Conservation (phyloP, 2,113 vertebrate genomes). For the Chrysemys picta region DNA sequence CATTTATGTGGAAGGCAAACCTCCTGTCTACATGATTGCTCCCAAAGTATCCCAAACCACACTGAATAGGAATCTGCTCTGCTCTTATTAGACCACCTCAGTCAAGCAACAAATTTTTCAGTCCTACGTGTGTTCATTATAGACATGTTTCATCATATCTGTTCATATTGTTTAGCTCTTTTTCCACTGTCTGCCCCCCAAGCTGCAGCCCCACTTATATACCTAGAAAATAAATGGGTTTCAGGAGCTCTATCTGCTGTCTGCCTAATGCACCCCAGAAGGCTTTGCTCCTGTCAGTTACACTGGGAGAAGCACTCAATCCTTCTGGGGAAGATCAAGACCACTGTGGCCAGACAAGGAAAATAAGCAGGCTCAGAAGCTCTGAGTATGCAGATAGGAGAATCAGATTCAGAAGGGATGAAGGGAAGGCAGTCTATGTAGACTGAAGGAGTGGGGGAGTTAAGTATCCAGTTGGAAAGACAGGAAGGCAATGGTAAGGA, state of each 20-base stretch:
- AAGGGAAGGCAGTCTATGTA: not conserved
- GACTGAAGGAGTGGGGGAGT: not conserved
- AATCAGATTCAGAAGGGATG: not conserved
- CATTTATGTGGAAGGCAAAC: not conserved
- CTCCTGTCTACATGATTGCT: not conserved
- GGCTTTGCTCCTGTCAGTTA: not conserved
- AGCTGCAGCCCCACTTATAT: conserved; percentile 15
- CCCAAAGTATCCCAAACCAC: not conserved
- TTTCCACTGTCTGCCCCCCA: not conserved
- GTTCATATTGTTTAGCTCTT: not conserved
- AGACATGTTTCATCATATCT: not conserved
- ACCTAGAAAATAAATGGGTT: conserved; percentile 34
- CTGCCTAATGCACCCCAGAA: not conserved
- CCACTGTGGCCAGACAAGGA: conserved; percentile 6
- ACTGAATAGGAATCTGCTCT: not conserved
- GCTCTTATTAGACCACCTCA: not conserved
- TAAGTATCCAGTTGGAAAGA: conserved; percentile 19
- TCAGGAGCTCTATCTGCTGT: not conserved
- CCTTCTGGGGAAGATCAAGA: not conserved
- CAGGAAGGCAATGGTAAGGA: conserved; percentile 37
- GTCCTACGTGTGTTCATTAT: not conserved
- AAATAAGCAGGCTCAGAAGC: not conserved
- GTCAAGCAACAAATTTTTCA: conserved; percentile 9
- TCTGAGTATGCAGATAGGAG: not conserved
- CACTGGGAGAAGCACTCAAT: not conserved